Base-by-base conservation (phyloP, 2,113 vertebrate genomes). In the Callipepla californica region DNA sequence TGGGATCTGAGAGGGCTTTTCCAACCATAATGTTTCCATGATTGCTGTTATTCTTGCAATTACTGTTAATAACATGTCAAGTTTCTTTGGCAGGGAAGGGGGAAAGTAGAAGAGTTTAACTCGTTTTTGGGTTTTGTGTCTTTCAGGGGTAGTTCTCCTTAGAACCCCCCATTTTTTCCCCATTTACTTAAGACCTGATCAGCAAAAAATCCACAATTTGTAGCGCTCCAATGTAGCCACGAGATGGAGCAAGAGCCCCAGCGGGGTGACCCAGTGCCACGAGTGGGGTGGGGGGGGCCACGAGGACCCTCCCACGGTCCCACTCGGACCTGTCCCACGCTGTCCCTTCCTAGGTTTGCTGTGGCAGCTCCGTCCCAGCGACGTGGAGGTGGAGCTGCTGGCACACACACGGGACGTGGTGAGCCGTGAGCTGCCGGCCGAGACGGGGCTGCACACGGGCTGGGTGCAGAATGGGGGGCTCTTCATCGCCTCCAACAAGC, bases 381-480 rank as follows among this genome's bases (percentile, higher is more conserved):
- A 99, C 2, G 98, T 99, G 57, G 99, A 99, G 38, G 98, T 99
- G 61, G 99, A 99, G 93, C 98, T 99, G 32, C 92, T 99, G 97
- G 98, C 98, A 0, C 98, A 99, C 97, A 99, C 99, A 0, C 88
- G 99, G 69, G 97, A 98, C 0, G 98, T 99, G 87, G 97, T 99
- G 59, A 99, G 99, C 97, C 95, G 58, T 6, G 98, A 99, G 4
- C 97, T 99, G 97, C 98, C 98, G 83, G 94, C 97, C 26, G 99
- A 99, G 97, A 99, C 99, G 0, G 99, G 99, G 50, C 98, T 99
- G 69, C 98, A 99, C 93, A 98, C 99, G 0, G 99, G 99, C 79
- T 99, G 99, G 99, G 98, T 99, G 94, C 97, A 99, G 96, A 99
- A 99, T 1, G 99, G 99, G 1, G 99, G 99, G 47, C 98, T 99